Evolutionary conservation across 2,113 vertebrate species (phyloP).

Genomic region (Ceyx melanurus): DNA sequence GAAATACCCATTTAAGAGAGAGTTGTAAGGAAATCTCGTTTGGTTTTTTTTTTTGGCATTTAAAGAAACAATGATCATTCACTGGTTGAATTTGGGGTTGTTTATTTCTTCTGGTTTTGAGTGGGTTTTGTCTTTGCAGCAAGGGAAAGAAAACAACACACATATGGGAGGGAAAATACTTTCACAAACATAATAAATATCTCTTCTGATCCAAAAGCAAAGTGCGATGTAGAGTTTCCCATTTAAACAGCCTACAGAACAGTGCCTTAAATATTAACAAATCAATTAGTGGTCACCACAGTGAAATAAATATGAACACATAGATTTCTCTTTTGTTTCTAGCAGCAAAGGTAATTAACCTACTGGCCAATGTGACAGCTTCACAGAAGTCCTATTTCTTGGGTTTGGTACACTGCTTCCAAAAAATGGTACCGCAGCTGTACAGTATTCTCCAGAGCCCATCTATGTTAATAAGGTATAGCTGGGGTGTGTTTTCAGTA

Average conservation of each 20-base stretch:
- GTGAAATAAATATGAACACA: conserved; percentile 71
- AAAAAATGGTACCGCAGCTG: background rate
- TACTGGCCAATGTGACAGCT: conserved; percentile 63
- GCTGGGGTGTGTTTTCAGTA: background rate
- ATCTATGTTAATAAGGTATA: background rate
- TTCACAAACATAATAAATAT: conserved; percentile 67
- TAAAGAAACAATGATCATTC: background rate
- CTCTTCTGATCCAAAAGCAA: conserved; percentile 29
- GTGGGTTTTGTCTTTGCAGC: background rate
- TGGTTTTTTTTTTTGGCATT: background rate
- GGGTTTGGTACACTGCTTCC: background rate
- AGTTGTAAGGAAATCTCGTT: background rate
- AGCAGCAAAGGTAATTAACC: conserved; percentile 75
- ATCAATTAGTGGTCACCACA: conserved; percentile 63
- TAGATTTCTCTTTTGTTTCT: conserved; percentile 52
- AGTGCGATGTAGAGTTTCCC: conserved; percentile 4
- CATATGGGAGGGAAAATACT: background rate
- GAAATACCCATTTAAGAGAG: background rate
- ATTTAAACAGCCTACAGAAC: conserved; percentile 31
- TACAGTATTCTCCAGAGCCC: background rate
- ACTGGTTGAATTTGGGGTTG: background rate
- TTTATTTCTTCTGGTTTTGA: background rate
- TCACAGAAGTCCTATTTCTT: conserved; percentile 39
- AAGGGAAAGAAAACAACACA: conserved; percentile 1
- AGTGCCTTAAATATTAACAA: conserved; percentile 69